Evolutionary conservation across 2,888 invertebrate species (phyloP), one percentile per base, ranked within the genome.

Genomic region (Polyommatus icarus): DNA sequence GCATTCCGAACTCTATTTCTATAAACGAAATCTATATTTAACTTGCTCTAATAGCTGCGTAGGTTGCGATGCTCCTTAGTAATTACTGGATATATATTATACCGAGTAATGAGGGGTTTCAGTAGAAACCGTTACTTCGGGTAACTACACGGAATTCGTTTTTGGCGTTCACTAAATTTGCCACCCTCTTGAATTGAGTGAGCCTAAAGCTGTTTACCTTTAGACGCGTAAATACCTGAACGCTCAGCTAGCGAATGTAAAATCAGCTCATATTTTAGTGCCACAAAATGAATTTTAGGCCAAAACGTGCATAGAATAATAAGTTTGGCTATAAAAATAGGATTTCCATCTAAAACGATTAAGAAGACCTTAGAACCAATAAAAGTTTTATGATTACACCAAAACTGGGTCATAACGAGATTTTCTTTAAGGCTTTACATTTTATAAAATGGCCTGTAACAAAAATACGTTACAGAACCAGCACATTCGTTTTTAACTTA

Each of bases 71-170:
- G 67, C 29, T 32, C 61, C 24, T 67, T 67, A 29, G 67, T 10
- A 67, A 67, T 29, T 67, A 67, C 29, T 12, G 67, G 29, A 67
- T 67, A 67, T 29, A 67, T 29, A 67, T 67, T 67, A 67, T 29
- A 15, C 67, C 67, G 67, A 29, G 67, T 67, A 67, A 67, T 18
- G 18, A 67, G 67, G 15, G 29, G 67, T 67, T 67, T 61, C 18
- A 32, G 29, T 29, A 12, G 67, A 29, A 67, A 67, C 67, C 67
- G 29, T 67, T 67, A 15, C 67, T 32, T 10, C 29, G 67, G 29
- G 67, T 67, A 67, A 67, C 61, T 24, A 61, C 67, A 67, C 67
- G 67, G 67, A 67, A 67, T 67, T 67, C 67, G 67, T 67, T 67
- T 67, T 67, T 67, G 67, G 67, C 67, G 67, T 29, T 12, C 15